phyloP scores from a whole-genome alignment of 2,888 invertebrate species.

The Lasiommata megera region DNA sequence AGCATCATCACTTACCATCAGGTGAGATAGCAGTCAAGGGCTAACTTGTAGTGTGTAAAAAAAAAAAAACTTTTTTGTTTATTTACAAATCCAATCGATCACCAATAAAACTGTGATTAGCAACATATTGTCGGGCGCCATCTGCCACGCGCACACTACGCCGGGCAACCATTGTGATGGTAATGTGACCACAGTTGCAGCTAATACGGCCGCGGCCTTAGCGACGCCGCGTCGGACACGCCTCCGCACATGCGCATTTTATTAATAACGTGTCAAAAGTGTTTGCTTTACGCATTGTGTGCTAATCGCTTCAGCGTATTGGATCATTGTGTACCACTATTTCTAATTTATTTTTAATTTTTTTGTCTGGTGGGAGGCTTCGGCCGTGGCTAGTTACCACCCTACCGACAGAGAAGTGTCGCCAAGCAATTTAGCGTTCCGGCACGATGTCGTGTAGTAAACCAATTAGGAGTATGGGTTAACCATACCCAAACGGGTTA shows the following conservation, averaged over 20 bases:
- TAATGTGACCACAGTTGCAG: constrained; percentile 43
- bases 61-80: background rate
- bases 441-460: too few species aligned
- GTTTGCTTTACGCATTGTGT: background rate
- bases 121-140: constrained; percentile 29
- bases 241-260: constrained; percentile 39
- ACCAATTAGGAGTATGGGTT: too few species aligned
- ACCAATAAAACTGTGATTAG: constrained; percentile 28
- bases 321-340: background rate
- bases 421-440: too few species aligned
- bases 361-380: background rate
- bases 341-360: background rate
- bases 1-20: background rate
- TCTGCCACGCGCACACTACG: constrained; percentile 39
- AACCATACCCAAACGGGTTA: too few species aligned
- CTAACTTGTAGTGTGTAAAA: too few species aligned
- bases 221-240: constrained; percentile 38
- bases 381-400: too few species aligned
- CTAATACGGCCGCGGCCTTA: constrained; percentile 29
- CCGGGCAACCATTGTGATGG: constrained; percentile 44
- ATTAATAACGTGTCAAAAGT: constrained; percentile 22
- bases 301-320: too few species aligned
- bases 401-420: too few species aligned
- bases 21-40: too few species aligned
- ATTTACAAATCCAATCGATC: constrained; percentile 22